These are phyloP conservation scores for Cyprinodon brontotheroides DNA, from an alignment of 2,113 vertebrate genomes.

Conservation along the genomic window DNA sequence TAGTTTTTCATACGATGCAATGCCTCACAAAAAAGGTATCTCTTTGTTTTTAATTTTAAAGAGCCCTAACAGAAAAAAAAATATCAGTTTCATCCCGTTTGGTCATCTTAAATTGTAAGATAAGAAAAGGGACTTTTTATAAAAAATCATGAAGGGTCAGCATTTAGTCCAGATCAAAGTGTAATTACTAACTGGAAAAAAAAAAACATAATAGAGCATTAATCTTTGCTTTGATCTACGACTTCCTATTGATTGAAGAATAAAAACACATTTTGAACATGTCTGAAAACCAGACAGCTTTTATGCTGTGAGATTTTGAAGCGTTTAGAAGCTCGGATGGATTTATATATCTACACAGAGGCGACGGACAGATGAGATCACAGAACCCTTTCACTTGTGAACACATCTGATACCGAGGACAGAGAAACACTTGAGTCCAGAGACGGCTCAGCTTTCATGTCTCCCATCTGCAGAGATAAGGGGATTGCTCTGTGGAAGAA, in stretches of 20 bases:
- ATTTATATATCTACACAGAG: background rate
- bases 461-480: conserved; percentile 8
- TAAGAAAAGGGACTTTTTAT: background rate
- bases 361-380: background rate
- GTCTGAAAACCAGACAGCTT: too few species aligned
- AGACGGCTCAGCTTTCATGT: conserved; percentile 9
- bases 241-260: too few species aligned
- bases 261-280: too few species aligned
- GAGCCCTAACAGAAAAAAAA: background rate
- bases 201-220: too few species aligned
- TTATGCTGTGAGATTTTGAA: background rate
- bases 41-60: background rate
- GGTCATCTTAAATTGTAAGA: background rate
- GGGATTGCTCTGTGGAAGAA: background rate
- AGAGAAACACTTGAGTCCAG: conserved; percentile 2
- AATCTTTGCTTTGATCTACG: too few species aligned
- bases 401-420: conserved; percentile 4
- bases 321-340: background rate
- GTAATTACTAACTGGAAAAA: too few species aligned
- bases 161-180: background rate
- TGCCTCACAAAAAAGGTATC: background rate
- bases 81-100: background rate
- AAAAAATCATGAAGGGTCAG: background rate
- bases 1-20: background rate
- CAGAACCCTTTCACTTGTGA: conserved; percentile 13